Conservation (phyloP, 1,140 invertebrate species). For the Papilio aristodemus region DNA sequence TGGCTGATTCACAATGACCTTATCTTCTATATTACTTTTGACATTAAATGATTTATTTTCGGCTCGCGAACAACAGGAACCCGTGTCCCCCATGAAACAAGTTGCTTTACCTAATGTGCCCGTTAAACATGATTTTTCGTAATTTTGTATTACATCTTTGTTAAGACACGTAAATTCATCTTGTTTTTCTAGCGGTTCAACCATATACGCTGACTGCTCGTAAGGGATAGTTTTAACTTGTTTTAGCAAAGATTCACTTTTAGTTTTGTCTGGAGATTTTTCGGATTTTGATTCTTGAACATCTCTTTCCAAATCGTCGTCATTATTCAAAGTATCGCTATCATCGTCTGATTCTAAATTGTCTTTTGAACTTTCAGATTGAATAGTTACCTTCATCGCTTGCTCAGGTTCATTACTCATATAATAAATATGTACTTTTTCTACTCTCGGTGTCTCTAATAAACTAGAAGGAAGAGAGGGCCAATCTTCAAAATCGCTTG, state of each 20-base stretch:
- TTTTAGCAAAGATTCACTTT: slow-evolving; percentile 46
- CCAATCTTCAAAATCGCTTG: slow-evolving; percentile 86
- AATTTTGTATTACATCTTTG: slow-evolving; percentile 71
- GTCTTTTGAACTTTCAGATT: slow-evolving; percentile 81
- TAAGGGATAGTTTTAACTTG: slow-evolving; percentile 71
- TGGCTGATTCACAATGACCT: slow-evolving; percentile 82
- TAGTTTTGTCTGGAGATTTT: slow-evolving; percentile 51
- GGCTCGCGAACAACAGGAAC: slow-evolving; percentile 72
- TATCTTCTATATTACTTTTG: slow-evolving; percentile 70
- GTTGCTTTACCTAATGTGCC: slow-evolving; percentile 81
- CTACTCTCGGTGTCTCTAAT: slow-evolving; percentile 84
- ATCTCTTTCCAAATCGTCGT: slow-evolving; percentile 78
- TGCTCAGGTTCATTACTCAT: slow-evolving; percentile 87
- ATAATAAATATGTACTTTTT: slow-evolving; percentile 92
- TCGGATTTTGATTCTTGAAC: slow-evolving; percentile 70
- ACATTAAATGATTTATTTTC: slow-evolving; percentile 69
- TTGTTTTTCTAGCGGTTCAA: slow-evolving; percentile 72
- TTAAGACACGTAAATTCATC: slow-evolving; percentile 70
- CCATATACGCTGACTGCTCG: slow-evolving; percentile 78
- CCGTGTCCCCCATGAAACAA: slow-evolving; percentile 77
- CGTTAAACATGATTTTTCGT: slow-evolving; percentile 81
- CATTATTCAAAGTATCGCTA: slow-evolving; percentile 82
- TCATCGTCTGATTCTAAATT: slow-evolving; percentile 82
- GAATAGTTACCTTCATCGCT: slow-evolving; percentile 85
- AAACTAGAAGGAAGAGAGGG: slow-evolving; percentile 88